These are phyloP conservation scores for Drosophila koepferae DNA, from an alignment of 2,888 invertebrate genomes.

Conservation along the genomic window DNA sequence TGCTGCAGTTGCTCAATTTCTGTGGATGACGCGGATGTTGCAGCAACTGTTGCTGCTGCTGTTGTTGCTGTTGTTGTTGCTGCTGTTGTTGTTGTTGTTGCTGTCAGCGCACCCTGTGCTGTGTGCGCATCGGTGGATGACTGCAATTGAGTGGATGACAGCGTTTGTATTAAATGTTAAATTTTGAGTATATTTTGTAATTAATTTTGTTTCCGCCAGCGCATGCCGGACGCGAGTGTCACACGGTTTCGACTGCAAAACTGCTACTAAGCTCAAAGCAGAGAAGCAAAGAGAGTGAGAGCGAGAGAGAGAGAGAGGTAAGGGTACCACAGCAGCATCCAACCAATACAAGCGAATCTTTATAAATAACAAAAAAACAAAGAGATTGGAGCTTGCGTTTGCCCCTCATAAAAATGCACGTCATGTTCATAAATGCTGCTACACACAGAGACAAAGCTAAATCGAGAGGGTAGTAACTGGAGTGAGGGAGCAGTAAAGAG, in stretches of 20 bases:
- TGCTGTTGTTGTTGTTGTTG: constrained; percentile 25
- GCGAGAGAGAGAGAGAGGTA: background rate
- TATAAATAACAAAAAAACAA: constrained; percentile 38
- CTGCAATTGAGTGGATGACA: constrained; percentile 59
- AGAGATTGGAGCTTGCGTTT: constrained; percentile 38
- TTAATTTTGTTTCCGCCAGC: constrained; percentile 70
- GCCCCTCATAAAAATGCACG: constrained; percentile 62
- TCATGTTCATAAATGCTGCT: constrained; percentile 60
- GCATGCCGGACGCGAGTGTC: constrained; percentile 64
- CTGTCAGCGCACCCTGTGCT: constrained; percentile 45
- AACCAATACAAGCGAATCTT: constrained; percentile 47
- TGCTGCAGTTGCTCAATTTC: constrained; percentile 91
- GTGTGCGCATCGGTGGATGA: constrained; percentile 49
- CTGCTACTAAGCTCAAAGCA: constrained; percentile 47
- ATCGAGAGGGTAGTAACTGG: background rate
- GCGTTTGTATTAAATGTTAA: constrained; percentile 32
- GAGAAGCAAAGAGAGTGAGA: constrained; percentile 11
- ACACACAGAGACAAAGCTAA: constrained; percentile 17
- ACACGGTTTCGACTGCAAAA: constrained; percentile 60
- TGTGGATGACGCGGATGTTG: constrained; percentile 28
- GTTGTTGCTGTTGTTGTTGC: constrained; percentile 5
- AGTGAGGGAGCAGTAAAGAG: background rate
- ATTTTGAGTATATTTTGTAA: constrained; percentile 65
- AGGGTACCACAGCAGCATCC: constrained; percentile 41
- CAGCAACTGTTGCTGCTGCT: constrained; percentile 11